Conservation (phyloP, 2,797 vertebrate genomes). For the Clarias laeviceps region DNA sequence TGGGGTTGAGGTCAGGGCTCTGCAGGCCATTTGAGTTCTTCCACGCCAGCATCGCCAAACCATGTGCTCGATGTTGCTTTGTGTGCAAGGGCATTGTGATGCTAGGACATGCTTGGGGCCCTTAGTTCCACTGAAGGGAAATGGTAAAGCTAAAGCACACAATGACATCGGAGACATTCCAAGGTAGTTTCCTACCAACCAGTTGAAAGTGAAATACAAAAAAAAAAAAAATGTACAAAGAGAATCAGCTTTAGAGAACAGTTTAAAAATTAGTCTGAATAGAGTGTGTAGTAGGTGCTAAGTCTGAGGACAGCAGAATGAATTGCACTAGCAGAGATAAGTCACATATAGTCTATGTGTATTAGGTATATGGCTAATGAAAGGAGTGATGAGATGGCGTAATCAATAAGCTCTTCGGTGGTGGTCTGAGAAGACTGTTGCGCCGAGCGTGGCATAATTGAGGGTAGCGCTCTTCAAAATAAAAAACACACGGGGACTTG, state of each 20-base stretch:
- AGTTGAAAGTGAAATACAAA: not conserved
- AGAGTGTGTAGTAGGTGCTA: not conserved
- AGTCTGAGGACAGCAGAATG: not conserved
- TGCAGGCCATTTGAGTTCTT: not conserved
- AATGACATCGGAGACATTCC: too few species aligned
- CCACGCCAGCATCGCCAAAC: not conserved
- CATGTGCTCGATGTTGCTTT: not conserved
- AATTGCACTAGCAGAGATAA: conserved; percentile 11
- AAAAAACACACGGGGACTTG: conserved; percentile 36
- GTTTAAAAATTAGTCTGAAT: not conserved
- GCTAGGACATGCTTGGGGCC: not conserved
- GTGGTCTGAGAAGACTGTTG: conserved; percentile 42
- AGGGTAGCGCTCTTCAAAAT: conserved; percentile 42
- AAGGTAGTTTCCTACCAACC: not conserved
- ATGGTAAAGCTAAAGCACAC: not conserved
- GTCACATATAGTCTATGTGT: conserved; percentile 27
- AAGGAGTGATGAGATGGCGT: conserved; percentile 24
- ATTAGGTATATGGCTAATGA: conserved; percentile 26
- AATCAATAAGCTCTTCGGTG: conserved; percentile 47
- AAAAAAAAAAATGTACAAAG: not conserved
- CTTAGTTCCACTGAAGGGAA: not conserved
- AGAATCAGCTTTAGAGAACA: not conserved
- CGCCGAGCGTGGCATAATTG: conserved; percentile 45
- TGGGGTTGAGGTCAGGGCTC: not conserved
- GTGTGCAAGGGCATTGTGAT: not conserved